These are phyloP conservation scores for Corythaeola cristata DNA, from an alignment of 2,113 vertebrate species.

Conservation along the genomic window DNA sequence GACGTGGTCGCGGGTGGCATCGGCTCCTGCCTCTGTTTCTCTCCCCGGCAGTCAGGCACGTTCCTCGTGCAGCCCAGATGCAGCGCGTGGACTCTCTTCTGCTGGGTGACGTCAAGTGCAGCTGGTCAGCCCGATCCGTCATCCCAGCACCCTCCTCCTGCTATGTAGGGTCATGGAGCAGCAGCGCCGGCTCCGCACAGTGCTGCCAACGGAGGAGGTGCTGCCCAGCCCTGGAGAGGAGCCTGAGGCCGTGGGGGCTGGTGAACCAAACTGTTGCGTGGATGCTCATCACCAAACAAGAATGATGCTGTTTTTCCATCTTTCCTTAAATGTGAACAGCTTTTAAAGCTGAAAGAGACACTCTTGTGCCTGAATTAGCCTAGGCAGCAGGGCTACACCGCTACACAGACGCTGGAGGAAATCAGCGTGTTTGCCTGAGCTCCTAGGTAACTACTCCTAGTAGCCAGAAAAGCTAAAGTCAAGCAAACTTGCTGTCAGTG, in stretches of 20 bases:
- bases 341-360: neutral
- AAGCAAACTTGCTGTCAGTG: neutral
- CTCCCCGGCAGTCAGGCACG: rapidly evolving
- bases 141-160: neutral
- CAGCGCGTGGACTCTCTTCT: neutral
- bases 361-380: neutral
- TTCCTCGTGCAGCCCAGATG: neutral
- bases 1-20: rapidly evolving
- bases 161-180: conserved; percentile 43
- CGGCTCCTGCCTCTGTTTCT: neutral
- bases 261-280: neutral
- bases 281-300: neutral
- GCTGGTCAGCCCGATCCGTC: neutral
- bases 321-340: neutral
- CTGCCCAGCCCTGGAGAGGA: neutral
- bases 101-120: neutral
- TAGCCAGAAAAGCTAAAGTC: neutral
- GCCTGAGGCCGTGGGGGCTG: neutral
- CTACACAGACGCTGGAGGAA: neutral
- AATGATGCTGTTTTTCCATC: conserved; percentile 36
- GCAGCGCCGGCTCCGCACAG: neutral
- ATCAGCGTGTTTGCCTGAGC: rapidly evolving
- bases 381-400: rapidly evolving
- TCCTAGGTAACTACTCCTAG: neutral
- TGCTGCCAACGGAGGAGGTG: neutral